Conservation (phyloP, 2,113 vertebrate species). For the Phocoena sinus region DNA sequence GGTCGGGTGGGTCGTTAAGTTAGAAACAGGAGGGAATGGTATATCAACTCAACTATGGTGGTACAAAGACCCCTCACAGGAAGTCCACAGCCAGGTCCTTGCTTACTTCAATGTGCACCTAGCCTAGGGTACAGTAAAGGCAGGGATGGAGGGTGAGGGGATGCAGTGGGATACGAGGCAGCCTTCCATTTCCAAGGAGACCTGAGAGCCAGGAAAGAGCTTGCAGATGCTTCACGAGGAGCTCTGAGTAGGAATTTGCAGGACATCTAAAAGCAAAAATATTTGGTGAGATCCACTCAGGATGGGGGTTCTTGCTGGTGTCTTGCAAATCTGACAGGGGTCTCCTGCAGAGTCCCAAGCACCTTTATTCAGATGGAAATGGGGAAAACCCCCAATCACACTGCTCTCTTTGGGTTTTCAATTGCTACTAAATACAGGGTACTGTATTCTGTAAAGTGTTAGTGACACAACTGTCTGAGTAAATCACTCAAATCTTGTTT, state of each 20-base stretch:
- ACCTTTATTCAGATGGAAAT: neutral
- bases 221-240: accelerated
- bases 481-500: neutral
- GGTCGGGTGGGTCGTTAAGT: neutral
- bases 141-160: neutral
- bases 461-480: neutral
- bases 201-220: neutral
- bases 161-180: neutral
- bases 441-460: neutral
- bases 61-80: neutral
- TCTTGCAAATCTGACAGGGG: neutral
- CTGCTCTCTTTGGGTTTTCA: neutral
- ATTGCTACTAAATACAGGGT: neutral
- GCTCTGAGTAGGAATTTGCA: neutral
- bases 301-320: neutral
- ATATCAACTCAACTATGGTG: neutral
- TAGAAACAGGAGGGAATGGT: neutral
- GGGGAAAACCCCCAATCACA: neutral
- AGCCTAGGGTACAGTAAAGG: neutral
- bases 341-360: neutral
- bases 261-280: neutral
- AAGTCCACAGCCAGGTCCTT: neutral
- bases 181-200: neutral
- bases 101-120: accelerated
- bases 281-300: neutral